A percentile compares a stretch with the other conserved stretches of the same genome.
Evolutionary conservation across 2,113 vertebrate species (phyloP).

Genomic region (Megatriorchis doriae): DNA sequence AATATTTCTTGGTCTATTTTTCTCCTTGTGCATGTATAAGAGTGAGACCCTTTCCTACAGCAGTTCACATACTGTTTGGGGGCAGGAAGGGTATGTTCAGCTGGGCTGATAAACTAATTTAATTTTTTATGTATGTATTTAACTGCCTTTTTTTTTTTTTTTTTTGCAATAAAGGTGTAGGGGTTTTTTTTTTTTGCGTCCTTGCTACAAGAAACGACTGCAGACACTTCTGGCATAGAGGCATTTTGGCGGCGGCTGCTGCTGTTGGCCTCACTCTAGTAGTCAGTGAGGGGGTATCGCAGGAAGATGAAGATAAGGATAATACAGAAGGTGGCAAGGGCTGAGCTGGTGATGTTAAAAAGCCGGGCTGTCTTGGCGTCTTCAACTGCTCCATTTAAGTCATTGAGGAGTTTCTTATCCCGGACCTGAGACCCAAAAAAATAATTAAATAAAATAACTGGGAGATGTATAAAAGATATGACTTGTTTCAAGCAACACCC

Average conservation of each 20-base stretch:
- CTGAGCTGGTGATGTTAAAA: conserved; percentile 83
- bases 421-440: conserved; percentile 66
- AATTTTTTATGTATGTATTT: background rate
- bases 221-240: conserved; percentile 35
- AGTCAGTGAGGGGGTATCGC: conserved; percentile 78
- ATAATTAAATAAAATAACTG: background rate
- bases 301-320: conserved; percentile 79
- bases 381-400: conserved; percentile 79
- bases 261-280: conserved; percentile 60
- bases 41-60: conserved; percentile 18
- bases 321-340: conserved; percentile 79
- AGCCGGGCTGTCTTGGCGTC: conserved; percentile 80
- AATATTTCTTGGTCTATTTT: background rate
- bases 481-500: background rate
- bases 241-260: background rate
- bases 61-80: background rate
- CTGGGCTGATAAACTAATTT: background rate
- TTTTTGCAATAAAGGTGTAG: conserved; percentile 4
- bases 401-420: conserved; percentile 82
- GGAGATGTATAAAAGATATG: background rate
- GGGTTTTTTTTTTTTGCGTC: background rate
- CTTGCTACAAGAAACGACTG: conserved; percentile 58
- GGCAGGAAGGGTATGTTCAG: background rate
- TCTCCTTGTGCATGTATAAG: background rate
- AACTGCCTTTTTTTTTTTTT: background rate